Evolutionary conservation across 2,888 invertebrate species (phyloP).

Genomic region (Zaprionus bogoriensis): DNA sequence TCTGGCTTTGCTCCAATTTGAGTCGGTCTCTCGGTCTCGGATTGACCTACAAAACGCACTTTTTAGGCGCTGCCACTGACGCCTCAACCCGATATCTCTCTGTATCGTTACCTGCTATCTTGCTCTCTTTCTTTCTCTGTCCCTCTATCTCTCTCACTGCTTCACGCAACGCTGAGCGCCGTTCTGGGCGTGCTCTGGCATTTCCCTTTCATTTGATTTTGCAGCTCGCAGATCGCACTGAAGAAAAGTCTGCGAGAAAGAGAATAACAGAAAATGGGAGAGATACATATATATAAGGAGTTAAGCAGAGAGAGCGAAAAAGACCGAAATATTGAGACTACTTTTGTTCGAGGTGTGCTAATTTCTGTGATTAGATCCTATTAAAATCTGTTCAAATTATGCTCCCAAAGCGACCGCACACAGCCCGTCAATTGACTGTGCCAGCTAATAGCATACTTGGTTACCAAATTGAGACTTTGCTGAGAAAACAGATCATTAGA

Average conservation of each 20-base stretch:
- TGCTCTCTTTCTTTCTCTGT: not conserved
- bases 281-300: not conserved
- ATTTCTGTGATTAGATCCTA: constrained; percentile 49
- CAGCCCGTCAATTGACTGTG: not conserved
- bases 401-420: constrained; percentile 12
- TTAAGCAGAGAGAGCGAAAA: too few relatives aligned
- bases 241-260: not conserved
- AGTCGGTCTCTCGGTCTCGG: constrained; percentile 13
- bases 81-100: not conserved
- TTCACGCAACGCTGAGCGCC: constrained; percentile 63
- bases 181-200: constrained; percentile 63
- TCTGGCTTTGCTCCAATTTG: not conserved
- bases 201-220: constrained; percentile 62
- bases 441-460: constrained; percentile 9
- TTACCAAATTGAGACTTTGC: not conserved
- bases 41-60: constrained; percentile 63
- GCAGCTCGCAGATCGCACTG: not conserved
- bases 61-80: constrained; percentile 28
- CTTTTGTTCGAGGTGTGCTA: constrained; percentile 44
- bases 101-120: not conserved
- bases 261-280: not conserved
- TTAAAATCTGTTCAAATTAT: constrained; percentile 16
- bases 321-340: too few relatives aligned
- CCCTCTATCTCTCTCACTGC: not conserved
- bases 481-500: not conserved